Percentiles rank a stretch among this genome's conserved stretches.
Conservation (phyloP, 2,113 vertebrate species). For the Puma concolor region DNA sequence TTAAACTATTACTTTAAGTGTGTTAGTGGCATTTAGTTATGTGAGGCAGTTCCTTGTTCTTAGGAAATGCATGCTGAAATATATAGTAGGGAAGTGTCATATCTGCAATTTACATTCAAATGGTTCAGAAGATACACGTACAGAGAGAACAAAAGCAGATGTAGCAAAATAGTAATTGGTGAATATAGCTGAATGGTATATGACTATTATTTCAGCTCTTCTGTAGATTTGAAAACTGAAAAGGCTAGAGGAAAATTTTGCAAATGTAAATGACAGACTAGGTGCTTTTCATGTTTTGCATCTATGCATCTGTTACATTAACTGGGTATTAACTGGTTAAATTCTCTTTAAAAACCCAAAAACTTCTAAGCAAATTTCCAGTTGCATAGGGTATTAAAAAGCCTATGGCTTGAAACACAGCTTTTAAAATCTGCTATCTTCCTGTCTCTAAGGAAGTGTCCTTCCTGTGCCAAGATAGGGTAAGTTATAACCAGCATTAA, state of each 20-base stretch:
- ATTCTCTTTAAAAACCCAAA: neutral
- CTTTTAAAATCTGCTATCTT: slow-evolving; percentile 77
- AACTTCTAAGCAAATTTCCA: neutral
- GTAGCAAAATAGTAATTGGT: neutral
- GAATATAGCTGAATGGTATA: neutral
- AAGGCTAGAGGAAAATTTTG: neutral
- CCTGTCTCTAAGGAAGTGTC: slow-evolving; percentile 75
- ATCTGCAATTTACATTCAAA: neutral
- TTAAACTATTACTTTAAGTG: slow-evolving; percentile 26
- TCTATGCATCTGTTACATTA: neutral
- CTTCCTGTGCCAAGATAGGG: slow-evolving; percentile 75
- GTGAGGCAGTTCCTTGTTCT: neutral
- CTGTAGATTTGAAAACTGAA: slow-evolving; percentile 19
- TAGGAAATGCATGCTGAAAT: neutral
- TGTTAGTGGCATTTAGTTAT: neutral
- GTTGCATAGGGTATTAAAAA: slow-evolving; percentile 49
- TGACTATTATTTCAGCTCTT: neutral
- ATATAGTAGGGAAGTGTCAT: neutral
- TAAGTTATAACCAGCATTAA: slow-evolving; percentile 59
- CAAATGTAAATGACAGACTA: neutral
- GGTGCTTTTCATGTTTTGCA: neutral
- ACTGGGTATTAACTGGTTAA: neutral
- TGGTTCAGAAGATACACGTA: neutral
- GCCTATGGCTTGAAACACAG: slow-evolving; percentile 45
- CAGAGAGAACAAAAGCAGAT: neutral